Percentiles rank a stretch among this genome's conserved stretches.
Conservation (phyloP, 2,113 vertebrate species). For the Tamias sibiricus region DNA sequence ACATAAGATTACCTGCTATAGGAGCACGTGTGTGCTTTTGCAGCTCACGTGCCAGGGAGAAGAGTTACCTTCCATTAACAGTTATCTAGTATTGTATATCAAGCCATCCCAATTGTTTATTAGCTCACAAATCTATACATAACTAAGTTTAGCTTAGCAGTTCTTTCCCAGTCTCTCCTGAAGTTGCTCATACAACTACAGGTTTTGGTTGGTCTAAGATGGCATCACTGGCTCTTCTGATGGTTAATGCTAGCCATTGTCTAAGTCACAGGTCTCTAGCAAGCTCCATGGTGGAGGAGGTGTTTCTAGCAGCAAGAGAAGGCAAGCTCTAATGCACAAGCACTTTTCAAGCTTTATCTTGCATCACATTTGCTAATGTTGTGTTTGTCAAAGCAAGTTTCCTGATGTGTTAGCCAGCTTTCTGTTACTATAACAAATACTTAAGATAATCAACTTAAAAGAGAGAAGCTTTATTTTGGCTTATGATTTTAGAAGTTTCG, state of each 20-base stretch:
- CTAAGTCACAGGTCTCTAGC: neutral
- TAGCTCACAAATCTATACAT: neutral
- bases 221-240: neutral
- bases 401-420: neutral
- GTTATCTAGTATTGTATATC: neutral
- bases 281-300: too few species aligned
- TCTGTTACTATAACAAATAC: neutral
- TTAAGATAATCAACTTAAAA: neutral
- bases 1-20: too few species aligned
- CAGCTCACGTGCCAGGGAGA: neutral
- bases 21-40: neutral
- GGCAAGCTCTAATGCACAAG: neutral
- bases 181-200: neutral
- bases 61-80: neutral
- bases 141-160: neutral
- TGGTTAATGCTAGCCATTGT: neutral
- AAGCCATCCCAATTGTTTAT: neutral
- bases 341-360: neutral
- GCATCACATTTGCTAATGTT: neutral
- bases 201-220: neutral
- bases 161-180: neutral
- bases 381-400: neutral
- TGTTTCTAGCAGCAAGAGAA: neutral
- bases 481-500: neutral
- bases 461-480: neutral